Evolutionary conservation across 2,888 invertebrate species (phyloP), one percentile per base, ranked within the genome.

Genomic region (Selenia dentaria): DNA sequence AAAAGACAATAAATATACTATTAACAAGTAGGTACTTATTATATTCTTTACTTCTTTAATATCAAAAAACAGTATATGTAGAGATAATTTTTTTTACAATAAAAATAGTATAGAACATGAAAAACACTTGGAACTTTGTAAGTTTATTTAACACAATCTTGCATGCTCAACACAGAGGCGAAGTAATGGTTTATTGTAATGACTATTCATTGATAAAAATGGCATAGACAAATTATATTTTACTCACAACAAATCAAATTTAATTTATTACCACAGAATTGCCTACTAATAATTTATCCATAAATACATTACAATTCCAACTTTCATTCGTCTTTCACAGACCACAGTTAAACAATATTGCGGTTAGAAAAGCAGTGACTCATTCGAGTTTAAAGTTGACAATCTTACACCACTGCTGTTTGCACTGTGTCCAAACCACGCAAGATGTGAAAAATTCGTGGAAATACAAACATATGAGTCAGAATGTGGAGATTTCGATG

Each of bases 361-460:
- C 31, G 46, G 50, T 53, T 50, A 39, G 37, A 40, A 44, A 44
- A 28, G 36, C 32, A 31, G 46, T 46, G 49, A 53, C 26, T 50
- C 39, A 45, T 12, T 42, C 37, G 22, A 34, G 6, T n/a, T n/a
- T 40, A 42, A 42, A 48, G 14, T 43, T 46, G 46, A 37, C 33
- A 53, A 28, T 31, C 4, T 9, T 12, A 10, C 8, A 45, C 33
- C 31, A 37, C 24, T 31, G 2, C 5, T 12, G 8, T 6, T 8
- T 9, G 1, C 16, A 22, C 22, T n/a, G 2, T 35, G 34, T 34
- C 9, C n/a, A 22, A 9, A 24, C 24, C 13, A 22, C 9, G 28
- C 22, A 18, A 18, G 5, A 1, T 13, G 20, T 13, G 16, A 22
- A 8, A 6, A 8, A 6, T 18, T 12, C 32, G 18, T 13, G 22